Conservation (phyloP, 2,888 invertebrate species). For the Neoitamus cyanurus region DNA sequence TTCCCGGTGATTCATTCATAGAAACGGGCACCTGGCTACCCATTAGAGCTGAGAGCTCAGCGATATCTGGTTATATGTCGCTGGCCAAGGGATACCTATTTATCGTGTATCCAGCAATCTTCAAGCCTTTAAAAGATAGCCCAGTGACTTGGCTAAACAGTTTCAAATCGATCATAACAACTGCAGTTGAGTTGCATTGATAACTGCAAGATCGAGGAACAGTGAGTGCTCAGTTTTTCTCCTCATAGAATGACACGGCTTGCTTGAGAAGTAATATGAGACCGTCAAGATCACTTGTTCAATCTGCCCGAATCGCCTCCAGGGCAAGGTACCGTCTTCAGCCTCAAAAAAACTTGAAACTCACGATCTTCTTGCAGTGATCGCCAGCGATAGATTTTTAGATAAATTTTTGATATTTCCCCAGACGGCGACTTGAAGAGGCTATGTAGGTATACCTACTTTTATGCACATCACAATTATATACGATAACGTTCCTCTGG, state of each 20-base stretch:
- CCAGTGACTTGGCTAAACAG: background rate
- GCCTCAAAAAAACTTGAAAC: background rate
- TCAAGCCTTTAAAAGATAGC: background rate
- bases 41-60: background rate
- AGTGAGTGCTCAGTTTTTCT: background rate
- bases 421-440: background rate
- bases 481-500: background rate
- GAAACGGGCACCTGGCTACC: background rate
- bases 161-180: background rate
- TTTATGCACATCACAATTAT: background rate
- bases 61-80: background rate
- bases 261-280: background rate
- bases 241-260: background rate
- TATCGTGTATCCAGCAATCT: background rate
- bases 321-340: background rate
- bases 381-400: background rate
- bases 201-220: background rate
- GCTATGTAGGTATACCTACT: background rate
- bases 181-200: background rate
- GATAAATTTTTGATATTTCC: background rate
- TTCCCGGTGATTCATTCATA: slow-evolving; percentile 21
- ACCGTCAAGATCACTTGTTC: background rate
- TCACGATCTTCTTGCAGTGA: background rate
- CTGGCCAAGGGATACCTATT: background rate
- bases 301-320: background rate